Evolutionary conservation across 2,888 invertebrate genomes (phyloP).

Genomic region (Maniola hyperantus): DNA sequence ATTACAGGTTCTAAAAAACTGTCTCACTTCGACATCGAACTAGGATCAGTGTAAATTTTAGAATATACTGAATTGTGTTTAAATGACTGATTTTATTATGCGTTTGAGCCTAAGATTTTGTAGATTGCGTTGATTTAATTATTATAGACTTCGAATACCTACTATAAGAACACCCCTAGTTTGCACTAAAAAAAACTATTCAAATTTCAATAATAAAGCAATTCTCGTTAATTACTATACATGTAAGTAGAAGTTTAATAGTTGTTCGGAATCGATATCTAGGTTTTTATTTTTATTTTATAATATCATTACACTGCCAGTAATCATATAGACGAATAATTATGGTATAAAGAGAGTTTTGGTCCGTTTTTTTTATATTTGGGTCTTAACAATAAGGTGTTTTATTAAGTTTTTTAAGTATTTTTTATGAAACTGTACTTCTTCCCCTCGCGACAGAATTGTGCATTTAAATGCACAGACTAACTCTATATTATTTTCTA

Average conservation of each 20-base stretch:
- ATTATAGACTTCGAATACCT: constrained; percentile 71
- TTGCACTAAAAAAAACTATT: constrained; percentile 75
- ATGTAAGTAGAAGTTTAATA: constrained; percentile 74
- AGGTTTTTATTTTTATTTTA: constrained; percentile 58
- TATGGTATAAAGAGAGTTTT: constrained; percentile 65
- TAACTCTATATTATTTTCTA: constrained; percentile 45
- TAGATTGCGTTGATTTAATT: constrained; percentile 70
- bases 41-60: constrained; percentile 80
- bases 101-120: constrained; percentile 81
- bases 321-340: constrained; percentile 76
- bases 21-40: constrained; percentile 76
- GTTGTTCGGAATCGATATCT: constrained; percentile 52
- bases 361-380: constrained; percentile 80
- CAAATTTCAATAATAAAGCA: constrained; percentile 74
- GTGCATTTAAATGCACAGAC: constrained; percentile 44
- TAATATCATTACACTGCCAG: constrained; percentile 79
- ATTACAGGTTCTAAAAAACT: constrained; percentile 64
- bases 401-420: constrained; percentile 76
- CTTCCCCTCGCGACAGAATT: constrained; percentile 43
- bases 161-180: constrained; percentile 78
- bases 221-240: constrained; percentile 79
- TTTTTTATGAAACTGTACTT: constrained; percentile 59
- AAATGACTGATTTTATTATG: constrained; percentile 83
- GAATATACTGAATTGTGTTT: constrained; percentile 81
- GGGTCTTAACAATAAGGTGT: constrained; percentile 73